phyloP scores from a whole-genome alignment of 2,888 invertebrate species.

The Ganaspis brasiliensis region DNA sequence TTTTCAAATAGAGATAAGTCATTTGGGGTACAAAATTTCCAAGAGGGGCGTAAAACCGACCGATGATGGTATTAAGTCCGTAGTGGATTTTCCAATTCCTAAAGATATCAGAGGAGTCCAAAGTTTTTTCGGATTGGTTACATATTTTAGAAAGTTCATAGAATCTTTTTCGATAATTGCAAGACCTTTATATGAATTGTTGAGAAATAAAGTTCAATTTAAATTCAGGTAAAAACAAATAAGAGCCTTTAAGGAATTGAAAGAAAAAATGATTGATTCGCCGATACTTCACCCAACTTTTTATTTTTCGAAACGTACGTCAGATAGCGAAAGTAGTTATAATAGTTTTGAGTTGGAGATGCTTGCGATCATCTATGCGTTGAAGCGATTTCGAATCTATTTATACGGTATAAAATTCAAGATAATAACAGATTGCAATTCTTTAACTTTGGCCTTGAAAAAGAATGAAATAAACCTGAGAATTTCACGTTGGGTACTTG shows the following conservation, averaged over 20 bases:
- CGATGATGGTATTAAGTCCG: too few relatives aligned
- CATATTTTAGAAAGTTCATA: too few relatives aligned
- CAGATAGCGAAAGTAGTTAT: slow-evolving; percentile 63
- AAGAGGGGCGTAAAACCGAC: too few relatives aligned
- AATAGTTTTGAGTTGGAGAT: slow-evolving; percentile 71
- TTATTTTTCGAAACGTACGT: slow-evolving; percentile 68
- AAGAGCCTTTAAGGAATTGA: slow-evolving; percentile 59
- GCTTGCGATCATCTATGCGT: slow-evolving; percentile 58
- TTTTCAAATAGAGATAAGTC: too few relatives aligned
- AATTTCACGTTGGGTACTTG: slow-evolving; percentile 66
- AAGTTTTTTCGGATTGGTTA: too few relatives aligned
- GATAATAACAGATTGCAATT: background rate
- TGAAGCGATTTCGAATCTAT: slow-evolving; percentile 64
- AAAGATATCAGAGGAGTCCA: too few relatives aligned
- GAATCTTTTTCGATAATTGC: slow-evolving; percentile 5
- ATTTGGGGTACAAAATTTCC: too few relatives aligned
- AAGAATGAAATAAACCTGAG: slow-evolving; percentile 64
- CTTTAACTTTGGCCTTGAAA: too few relatives aligned
- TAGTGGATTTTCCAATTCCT: too few relatives aligned
- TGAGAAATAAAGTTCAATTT: slow-evolving; percentile 27
- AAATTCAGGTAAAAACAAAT: slow-evolving; percentile 29
- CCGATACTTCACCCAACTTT: slow-evolving; percentile 63
- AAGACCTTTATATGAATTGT: slow-evolving; percentile 32
- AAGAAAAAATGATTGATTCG: too few relatives aligned
- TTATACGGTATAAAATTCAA: slow-evolving; percentile 57